Evolutionary conservation across 2,888 invertebrate genomes (phyloP).

Genomic region (Megalurothrips usitatus): DNA sequence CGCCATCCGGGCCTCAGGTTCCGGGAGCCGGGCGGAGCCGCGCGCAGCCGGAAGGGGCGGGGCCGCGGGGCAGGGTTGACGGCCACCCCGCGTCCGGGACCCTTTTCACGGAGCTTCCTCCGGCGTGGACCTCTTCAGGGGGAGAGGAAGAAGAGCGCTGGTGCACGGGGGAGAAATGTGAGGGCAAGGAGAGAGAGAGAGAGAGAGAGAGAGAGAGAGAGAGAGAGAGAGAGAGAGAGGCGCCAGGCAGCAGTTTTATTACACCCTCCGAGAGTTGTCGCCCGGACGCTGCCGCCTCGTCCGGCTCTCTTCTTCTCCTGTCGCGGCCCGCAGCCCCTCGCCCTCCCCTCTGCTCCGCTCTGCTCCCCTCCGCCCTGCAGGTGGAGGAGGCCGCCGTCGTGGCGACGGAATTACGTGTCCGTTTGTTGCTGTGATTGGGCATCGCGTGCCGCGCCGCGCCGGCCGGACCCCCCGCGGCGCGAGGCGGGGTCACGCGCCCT

Average conservation of each 20-base stretch:
- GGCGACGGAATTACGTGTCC: too few species aligned
- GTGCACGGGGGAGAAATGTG: neutral
- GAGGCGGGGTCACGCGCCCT: neutral
- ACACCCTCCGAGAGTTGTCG: too few species aligned
- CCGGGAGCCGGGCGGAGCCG: too few species aligned
- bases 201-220: neutral
- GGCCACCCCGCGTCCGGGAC: neutral
- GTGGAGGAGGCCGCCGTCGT: neutral
- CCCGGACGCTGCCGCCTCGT: neutral
- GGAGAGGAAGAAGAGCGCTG: neutral
- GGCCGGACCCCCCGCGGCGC: too few species aligned
- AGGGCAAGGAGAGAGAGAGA: neutral
- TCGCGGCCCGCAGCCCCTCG: too few species aligned
- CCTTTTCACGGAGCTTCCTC: conserved; percentile 6
- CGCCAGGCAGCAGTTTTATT: neutral
- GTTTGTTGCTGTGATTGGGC: too few species aligned
- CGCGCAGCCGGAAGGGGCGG: too few species aligned
- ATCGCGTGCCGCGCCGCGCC: too few species aligned
- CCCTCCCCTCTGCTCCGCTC: too few species aligned
- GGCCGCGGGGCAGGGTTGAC: neutral
- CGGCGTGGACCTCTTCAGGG: neutral
- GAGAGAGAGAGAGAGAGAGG: neutral
- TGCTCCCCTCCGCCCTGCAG: neutral
- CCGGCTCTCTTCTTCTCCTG: neutral
- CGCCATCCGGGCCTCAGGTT: too few species aligned